Evolutionary conservation across 2,113 vertebrate genomes (phyloP), one percentile per base, ranked within the genome.

Genomic region (Aphyosemion australe): DNA sequence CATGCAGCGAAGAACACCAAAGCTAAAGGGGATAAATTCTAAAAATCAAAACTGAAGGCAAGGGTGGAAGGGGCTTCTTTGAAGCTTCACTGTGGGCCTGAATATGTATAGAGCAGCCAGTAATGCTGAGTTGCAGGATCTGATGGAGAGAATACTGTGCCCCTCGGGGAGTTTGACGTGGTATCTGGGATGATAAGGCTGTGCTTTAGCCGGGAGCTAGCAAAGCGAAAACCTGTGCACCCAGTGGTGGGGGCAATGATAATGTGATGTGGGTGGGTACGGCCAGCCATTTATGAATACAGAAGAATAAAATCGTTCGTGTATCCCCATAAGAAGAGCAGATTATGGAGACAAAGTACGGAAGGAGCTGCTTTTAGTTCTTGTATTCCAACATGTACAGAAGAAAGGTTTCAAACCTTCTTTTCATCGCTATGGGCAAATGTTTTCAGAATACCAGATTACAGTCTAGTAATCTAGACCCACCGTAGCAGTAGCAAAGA

Each of bases 91-190:
- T 66, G 59, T 66, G 55, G 42, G 61, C 58, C 62, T 82, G 73
- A 83, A 86, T 85, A 85, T 84, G 69, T 57, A 82, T 59, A 67
- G 11, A 43, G 61, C 34, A 19, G 15, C 8, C 13, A 51, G 21
- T 68, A 80, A 71, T 62, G 80, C 85, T 83, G 83, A 86, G 72
- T 73, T 64, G 81, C n/a, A 53, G 67, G 70, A 80, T 73, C 82
- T 78, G 63, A 72, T 42, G 0, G 6, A 56, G 65, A 56, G 64
- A 58, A 61, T 31, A 57, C 5, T 54, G 65, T 12, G 79, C 68
- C 69, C 87, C 79, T 71, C 12, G 0, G 79, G 79, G 79, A 75
- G 12, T 53, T 19, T 5, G 45, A 37, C 51, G 58, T 39, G 15
- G 34, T 72, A 82, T 84, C 72, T 57, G 67, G 58, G 61, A 58